Base-by-base conservation (phyloP, 2,888 invertebrate species). In the Choreutis nemorana region DNA sequence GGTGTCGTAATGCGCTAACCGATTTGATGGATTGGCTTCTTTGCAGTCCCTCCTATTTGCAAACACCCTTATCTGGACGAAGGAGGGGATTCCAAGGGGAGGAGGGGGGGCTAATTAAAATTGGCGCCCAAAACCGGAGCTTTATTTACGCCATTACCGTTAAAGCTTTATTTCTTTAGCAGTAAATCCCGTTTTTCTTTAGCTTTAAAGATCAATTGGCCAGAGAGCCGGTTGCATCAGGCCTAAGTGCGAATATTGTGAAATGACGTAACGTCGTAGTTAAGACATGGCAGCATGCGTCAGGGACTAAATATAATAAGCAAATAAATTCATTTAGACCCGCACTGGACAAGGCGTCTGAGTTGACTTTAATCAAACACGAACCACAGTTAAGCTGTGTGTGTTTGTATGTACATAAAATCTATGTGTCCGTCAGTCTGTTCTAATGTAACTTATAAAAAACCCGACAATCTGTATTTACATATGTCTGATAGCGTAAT, bases 11-110 rank as follows among this genome's bases (percentile, higher is more conserved):
- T 72, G 71, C 72, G 71, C 60, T 68, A 68, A 55, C 55, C 70
- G 57, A 71, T 77, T 78, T 78, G 78, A 78, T 78, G 77, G 77
- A 78, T 78, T 78, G 77, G 77, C 77, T 78, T 75, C 77, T 75
- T 73, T 67, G 65, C 67, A 56, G 57, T 56, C 73, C 71, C 71
- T 64, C 57, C 67, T 77, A 75, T 77, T 75, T 75, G 75, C 75
- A 77, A 77, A 75, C 73, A 73, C 78, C 77, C 77, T 71, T 68
- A 67, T 68, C 68, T 56, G 59, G 51, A 46, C 45, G 45, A 34
- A 33, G 39, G 39, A 45, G 49, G 50, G 50, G 48, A 31, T 33
- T 32, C 33, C 32, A 32, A 40, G 37, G 36, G 44, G 47, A 37
- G 38, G 37, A 41, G 28, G 46, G 46, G 15, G 22, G 59, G 65